phyloP scores from a whole-genome alignment of 2,888 invertebrate genomes.

The Lysandra bellargus region DNA sequence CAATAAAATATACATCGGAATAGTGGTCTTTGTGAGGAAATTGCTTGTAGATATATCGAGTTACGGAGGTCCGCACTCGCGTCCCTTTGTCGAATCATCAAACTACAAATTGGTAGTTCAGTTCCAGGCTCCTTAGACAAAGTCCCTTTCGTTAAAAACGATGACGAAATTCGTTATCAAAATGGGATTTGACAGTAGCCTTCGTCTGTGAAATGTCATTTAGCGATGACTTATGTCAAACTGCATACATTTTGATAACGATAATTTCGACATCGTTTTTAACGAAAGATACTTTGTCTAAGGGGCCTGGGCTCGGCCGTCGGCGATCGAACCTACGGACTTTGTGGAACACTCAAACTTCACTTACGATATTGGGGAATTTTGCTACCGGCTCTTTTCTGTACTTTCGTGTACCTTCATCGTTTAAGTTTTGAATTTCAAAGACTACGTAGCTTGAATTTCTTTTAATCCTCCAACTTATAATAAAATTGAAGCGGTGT shows the following conservation, averaged over 20 bases:
- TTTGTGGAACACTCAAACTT: constrained; percentile 33
- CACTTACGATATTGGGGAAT: not conserved
- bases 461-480: not conserved
- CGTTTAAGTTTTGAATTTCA: not conserved
- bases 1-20: constrained; percentile 46
- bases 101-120: constrained; percentile 71
- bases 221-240: too few species aligned
- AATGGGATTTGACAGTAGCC: too few species aligned
- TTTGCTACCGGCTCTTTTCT: not conserved
- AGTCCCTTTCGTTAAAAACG: too few species aligned
- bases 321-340: constrained; percentile 43
- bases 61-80: constrained; percentile 43
- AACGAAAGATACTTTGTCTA: too few species aligned
- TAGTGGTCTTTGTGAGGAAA: constrained; percentile 54
- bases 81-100: constrained; percentile 70
- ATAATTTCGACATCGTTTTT: too few species aligned
- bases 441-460: not conserved
- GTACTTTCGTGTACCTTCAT: not conserved
- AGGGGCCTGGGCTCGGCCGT: constrained; percentile 40
- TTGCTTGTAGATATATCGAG: constrained; percentile 56
- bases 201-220: too few species aligned
- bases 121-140: constrained; percentile 36
- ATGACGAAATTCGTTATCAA: too few species aligned
- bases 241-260: too few species aligned
- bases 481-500: not conserved